Conservation (phyloP, 2,797 vertebrate species). For the Siniperca undulata region DNA sequence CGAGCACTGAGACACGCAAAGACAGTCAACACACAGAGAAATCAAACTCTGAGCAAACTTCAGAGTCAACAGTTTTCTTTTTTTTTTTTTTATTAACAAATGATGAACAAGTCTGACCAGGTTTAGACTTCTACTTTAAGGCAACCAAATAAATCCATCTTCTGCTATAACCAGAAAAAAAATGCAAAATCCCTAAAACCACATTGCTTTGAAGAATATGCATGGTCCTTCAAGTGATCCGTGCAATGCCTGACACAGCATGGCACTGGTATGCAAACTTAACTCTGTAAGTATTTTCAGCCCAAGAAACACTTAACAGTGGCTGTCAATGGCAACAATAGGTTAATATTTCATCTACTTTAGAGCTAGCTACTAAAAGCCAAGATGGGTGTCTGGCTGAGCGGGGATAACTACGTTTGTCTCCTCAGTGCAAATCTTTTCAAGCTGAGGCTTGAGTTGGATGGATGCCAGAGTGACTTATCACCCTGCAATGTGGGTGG, state of each 20-base stretch:
- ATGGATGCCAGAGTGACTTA: constrained; percentile 61
- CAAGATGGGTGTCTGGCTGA: constrained; percentile 49
- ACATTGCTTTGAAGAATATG: constrained; percentile 55
- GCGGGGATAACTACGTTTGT: constrained; percentile 30
- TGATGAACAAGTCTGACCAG: constrained; percentile 27
- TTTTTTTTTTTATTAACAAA: constrained; percentile 6
- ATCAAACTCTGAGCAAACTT: constrained; percentile 16
- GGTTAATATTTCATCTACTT: constrained; percentile 53
- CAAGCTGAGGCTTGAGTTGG: constrained; percentile 58
- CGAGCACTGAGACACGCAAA: neutral
- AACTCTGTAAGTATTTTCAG: constrained; percentile 34
- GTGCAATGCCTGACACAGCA: constrained; percentile 56
- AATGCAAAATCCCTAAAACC: constrained; percentile 58
- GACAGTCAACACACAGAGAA: neutral
- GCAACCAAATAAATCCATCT: constrained; percentile 47
- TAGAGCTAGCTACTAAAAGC: constrained; percentile 52
- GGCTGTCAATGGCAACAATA: constrained; percentile 36
- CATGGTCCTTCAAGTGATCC: constrained; percentile 45
- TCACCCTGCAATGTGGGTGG: constrained; percentile 61
- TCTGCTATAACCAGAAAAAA: constrained; percentile 48
- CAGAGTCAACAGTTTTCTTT: constrained; percentile 19
- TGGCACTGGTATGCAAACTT: constrained; percentile 65
- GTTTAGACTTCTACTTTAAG: constrained; percentile 19
- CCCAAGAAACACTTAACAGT: constrained; percentile 29
- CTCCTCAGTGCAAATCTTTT: constrained; percentile 67